phyloP scores from a whole-genome alignment of 1,140 invertebrate species.

The Drosophila subobscura region DNA sequence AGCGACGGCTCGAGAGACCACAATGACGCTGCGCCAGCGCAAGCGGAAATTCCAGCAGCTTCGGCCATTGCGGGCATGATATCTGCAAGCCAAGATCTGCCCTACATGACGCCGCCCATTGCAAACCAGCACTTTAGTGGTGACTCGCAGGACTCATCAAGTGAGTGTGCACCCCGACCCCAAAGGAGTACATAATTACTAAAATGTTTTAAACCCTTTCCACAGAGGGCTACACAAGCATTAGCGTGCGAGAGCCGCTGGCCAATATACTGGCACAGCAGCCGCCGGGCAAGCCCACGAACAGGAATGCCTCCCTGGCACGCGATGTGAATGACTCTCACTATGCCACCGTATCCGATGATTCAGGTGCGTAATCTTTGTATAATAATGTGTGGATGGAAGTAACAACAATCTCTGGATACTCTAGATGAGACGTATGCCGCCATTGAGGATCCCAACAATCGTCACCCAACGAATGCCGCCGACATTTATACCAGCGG shows the following conservation, averaged over 20 bases:
- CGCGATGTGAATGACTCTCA: slow-evolving; percentile 86
- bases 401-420: neutral
- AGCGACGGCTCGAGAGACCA: slow-evolving; percentile 54
- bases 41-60: slow-evolving; percentile 88
- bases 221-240: slow-evolving; percentile 94
- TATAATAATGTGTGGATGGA: neutral
- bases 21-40: slow-evolving; percentile 49
- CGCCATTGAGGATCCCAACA: slow-evolving; percentile 92
- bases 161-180: slow-evolving; percentile 84
- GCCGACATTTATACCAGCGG: slow-evolving; percentile 88
- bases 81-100: slow-evolving; percentile 93
- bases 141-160: slow-evolving; percentile 92
- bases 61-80: slow-evolving; percentile 92
- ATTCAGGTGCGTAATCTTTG: slow-evolving; percentile 87
- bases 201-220: slow-evolving; percentile 22
- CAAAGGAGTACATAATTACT: neutral
- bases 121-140: slow-evolving; percentile 89
- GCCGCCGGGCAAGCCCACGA: slow-evolving; percentile 78
- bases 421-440: slow-evolving; percentile 93
- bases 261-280: slow-evolving; percentile 88
- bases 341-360: slow-evolving; percentile 93
- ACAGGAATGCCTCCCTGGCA: slow-evolving; percentile 83
- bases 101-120: slow-evolving; percentile 94
- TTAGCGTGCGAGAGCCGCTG: slow-evolving; percentile 94
- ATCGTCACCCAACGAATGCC: slow-evolving; percentile 85